Evolutionary conservation across 2,888 invertebrate genomes (phyloP).

Genomic region (Catocala sponsa): DNA sequence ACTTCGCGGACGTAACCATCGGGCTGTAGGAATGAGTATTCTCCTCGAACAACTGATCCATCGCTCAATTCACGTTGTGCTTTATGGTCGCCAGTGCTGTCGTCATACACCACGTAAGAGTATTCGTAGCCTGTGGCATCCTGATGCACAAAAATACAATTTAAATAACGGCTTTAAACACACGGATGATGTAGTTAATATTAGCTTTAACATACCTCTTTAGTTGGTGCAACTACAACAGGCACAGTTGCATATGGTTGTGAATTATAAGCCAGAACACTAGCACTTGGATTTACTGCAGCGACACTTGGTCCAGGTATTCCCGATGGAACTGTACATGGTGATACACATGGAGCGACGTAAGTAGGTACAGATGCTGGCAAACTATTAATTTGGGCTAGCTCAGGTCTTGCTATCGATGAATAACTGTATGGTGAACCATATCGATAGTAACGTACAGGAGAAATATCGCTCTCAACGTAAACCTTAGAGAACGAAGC

Average conservation of each 20-base stretch:
- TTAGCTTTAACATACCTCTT: slow-evolving; percentile 59
- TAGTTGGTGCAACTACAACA: slow-evolving; percentile 60
- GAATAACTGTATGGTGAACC: slow-evolving; percentile 59
- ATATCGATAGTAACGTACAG: slow-evolving; percentile 68
- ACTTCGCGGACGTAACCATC: slow-evolving; percentile 86
- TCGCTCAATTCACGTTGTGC: slow-evolving; percentile 85
- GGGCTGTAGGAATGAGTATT: slow-evolving; percentile 86
- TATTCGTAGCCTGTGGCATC: slow-evolving; percentile 74
- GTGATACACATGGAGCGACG: slow-evolving; percentile 69
- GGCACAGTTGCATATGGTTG: slow-evolving; percentile 59
- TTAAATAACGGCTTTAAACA: not conserved
- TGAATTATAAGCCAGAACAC: slow-evolving; percentile 66
- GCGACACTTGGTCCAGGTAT: slow-evolving; percentile 52
- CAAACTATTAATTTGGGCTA: slow-evolving; percentile 65
- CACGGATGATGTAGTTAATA: too few relatives aligned
- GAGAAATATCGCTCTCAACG: slow-evolving; percentile 65
- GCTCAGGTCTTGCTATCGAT: slow-evolving; percentile 52
- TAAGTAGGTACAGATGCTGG: slow-evolving; percentile 54
- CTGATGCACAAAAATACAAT: slow-evolving; percentile 49
- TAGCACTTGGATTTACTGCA: slow-evolving; percentile 58
- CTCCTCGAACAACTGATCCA: slow-evolving; percentile 84
- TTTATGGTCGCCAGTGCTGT: slow-evolving; percentile 86
- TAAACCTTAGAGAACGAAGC: slow-evolving; percentile 75
- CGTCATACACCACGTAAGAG: slow-evolving; percentile 86
- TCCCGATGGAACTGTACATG: slow-evolving; percentile 62